A percentile compares a stretch with the other conserved stretches of the same genome.
Evolutionary conservation across 2,797 vertebrate species (phyloP).

Genomic region (Bradypus variegatus): DNA sequence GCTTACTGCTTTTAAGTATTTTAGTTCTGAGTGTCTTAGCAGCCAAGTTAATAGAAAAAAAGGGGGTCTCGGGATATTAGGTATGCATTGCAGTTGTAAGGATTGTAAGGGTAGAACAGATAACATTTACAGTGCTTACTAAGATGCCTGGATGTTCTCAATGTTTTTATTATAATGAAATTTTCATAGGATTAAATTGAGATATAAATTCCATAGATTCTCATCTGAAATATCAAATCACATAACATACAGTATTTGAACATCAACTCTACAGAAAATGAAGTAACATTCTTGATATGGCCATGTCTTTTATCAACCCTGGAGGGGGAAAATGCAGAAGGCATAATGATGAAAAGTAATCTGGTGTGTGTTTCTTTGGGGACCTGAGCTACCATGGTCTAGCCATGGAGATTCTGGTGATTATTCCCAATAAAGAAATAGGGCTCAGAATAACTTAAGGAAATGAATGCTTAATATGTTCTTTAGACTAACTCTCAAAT

Average conservation of each 20-base stretch:
- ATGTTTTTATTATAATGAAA: not conserved
- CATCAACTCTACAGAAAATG: not conserved
- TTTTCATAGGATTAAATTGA: not conserved
- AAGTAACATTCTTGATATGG: not conserved
- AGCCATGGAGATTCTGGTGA: not conserved
- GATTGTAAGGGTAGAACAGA: not conserved
- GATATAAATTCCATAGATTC: not conserved
- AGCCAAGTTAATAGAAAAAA: not conserved
- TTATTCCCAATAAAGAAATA: not conserved
- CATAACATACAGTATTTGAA: not conserved
- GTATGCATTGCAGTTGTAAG: not conserved
- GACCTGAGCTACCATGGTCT: not conserved
- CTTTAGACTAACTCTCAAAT: constrained; percentile 26
- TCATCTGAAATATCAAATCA: not conserved
- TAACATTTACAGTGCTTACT: not conserved
- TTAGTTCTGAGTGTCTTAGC: constrained; percentile 1
- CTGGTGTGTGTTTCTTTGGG: not conserved
- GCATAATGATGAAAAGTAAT: not conserved
- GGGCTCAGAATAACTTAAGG: constrained; percentile 30
- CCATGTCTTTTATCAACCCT: not conserved
- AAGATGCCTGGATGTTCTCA: not conserved
- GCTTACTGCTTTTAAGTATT: constrained; percentile 23
- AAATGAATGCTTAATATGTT: constrained; percentile 7
- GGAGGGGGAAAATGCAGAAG: not conserved
- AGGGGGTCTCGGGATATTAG: not conserved